Conservation (phyloP, 2,797 vertebrate species). For the Myripristis jacobus region DNA sequence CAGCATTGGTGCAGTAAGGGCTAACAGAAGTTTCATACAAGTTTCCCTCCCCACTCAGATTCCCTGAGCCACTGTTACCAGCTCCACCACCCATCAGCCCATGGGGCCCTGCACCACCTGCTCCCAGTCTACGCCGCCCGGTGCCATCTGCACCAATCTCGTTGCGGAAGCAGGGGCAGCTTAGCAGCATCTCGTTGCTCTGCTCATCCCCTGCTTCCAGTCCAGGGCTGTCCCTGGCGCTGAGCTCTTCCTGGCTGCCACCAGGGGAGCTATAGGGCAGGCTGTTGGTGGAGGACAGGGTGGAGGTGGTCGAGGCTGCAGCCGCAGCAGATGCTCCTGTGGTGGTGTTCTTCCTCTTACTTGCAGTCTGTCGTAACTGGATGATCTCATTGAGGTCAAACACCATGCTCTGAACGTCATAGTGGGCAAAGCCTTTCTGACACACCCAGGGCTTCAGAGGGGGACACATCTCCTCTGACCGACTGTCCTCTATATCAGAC, state of each 20-base stretch:
- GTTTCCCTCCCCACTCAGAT: slow-evolving; percentile 85
- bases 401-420: slow-evolving; percentile 94
- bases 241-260: slow-evolving; percentile 96
- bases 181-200: slow-evolving; percentile 94
- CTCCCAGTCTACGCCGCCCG: slow-evolving; percentile 86
- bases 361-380: slow-evolving; percentile 90
- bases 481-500: slow-evolving; percentile 91
- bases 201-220: slow-evolving; percentile 91
- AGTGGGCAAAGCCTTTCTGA: slow-evolving; percentile 95
- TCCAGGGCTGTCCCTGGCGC: slow-evolving; percentile 89
- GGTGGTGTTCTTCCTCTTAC: slow-evolving; percentile 93
- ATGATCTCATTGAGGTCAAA: slow-evolving; percentile 95
- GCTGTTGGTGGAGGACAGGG: slow-evolving; percentile 91
- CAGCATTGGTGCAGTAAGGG: slow-evolving; percentile 93
- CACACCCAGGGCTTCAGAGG: slow-evolving; percentile 90
- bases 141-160: slow-evolving; percentile 92
- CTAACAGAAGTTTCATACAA: slow-evolving; percentile 91
- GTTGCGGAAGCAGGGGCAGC: slow-evolving; percentile 96
- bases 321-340: slow-evolving; percentile 96
- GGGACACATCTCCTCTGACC: slow-evolving; percentile 86
- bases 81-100: slow-evolving; percentile 62
- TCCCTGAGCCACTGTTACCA: slow-evolving; percentile 83
- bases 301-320: slow-evolving; percentile 91
- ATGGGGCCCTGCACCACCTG: slow-evolving; percentile 70
- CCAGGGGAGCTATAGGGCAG: slow-evolving; percentile 92